Conservation (phyloP, 2,113 vertebrate species). For the Chamaetylas fuelleborni region DNA sequence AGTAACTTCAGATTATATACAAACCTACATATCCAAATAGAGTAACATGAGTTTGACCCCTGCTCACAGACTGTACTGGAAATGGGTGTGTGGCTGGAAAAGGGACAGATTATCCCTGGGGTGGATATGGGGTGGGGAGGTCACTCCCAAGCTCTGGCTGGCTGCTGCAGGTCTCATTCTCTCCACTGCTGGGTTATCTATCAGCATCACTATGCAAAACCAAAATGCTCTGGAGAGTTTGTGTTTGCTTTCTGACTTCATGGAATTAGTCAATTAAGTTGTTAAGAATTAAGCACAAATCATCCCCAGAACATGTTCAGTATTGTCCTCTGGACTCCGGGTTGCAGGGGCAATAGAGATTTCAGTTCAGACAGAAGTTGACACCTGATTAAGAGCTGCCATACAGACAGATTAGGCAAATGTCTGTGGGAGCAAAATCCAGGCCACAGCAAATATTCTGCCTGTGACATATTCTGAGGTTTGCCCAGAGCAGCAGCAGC, state of each 20-base stretch:
- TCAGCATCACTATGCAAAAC: neutral
- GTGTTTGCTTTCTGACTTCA: neutral
- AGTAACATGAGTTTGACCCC: neutral
- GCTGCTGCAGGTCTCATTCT: neutral
- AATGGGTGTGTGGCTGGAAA: neutral
- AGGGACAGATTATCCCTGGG: neutral
- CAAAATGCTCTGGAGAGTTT: neutral
- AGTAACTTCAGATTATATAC: neutral
- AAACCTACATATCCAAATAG: neutral
- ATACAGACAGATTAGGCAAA: neutral
- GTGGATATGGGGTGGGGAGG: fast-evolving
- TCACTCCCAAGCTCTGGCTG: neutral
- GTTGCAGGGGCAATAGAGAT: neutral
- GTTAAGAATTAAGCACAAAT: neutral
- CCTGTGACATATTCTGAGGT: neutral
- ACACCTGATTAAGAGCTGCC: neutral
- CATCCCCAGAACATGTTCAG: neutral
- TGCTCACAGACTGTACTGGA: neutral
- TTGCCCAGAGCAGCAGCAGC: conserved; percentile 36
- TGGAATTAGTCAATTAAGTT: neutral
- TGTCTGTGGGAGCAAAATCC: neutral
- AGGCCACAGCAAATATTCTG: neutral
- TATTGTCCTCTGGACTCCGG: neutral
- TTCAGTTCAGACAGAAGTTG: neutral
- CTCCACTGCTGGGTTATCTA: neutral